Percentiles rank a stretch among this genome's conserved stretches.
Conservation (phyloP, 2,797 vertebrate genomes). For the Myioborus melanocephalus region DNA sequence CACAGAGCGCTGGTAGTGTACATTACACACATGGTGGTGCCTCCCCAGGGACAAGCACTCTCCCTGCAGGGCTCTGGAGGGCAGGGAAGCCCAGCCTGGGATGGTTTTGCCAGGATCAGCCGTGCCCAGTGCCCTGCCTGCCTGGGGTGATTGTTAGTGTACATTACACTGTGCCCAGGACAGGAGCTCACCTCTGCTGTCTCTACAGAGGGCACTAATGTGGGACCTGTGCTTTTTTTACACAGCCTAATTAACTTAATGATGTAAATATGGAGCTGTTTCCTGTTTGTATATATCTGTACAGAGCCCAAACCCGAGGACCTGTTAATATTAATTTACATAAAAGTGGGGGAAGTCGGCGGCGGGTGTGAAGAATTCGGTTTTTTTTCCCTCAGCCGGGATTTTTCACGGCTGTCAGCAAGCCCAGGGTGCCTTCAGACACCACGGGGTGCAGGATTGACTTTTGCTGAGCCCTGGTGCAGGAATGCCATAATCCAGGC, state of each 20-base stretch:
- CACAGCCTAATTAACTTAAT: conserved; percentile 76
- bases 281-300: conserved; percentile 63
- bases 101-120: neutral
- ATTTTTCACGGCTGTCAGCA: neutral
- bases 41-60: neutral
- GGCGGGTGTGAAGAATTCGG: neutral
- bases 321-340: conserved; percentile 74
- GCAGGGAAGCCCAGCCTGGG: neutral
- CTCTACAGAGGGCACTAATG: conserved; percentile 38
- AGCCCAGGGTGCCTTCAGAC: neutral
- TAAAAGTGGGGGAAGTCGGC: conserved; percentile 54
- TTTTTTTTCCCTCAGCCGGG: neutral
- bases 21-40: neutral
- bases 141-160: conserved; percentile 11
- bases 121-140: neutral
- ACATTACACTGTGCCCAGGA: conserved; percentile 70
- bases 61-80: neutral
- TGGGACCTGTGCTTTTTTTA: conserved; percentile 52
- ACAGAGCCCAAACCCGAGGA: neutral
- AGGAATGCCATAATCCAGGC: conserved; percentile 48
- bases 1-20: conserved; percentile 12
- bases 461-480: neutral
- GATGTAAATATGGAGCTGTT: conserved; percentile 66
- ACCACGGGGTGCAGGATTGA: neutral
- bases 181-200: conserved; percentile 44